Conservation (phyloP, 2,797 vertebrate genomes). For the Pipistrellus pygmaeus region DNA sequence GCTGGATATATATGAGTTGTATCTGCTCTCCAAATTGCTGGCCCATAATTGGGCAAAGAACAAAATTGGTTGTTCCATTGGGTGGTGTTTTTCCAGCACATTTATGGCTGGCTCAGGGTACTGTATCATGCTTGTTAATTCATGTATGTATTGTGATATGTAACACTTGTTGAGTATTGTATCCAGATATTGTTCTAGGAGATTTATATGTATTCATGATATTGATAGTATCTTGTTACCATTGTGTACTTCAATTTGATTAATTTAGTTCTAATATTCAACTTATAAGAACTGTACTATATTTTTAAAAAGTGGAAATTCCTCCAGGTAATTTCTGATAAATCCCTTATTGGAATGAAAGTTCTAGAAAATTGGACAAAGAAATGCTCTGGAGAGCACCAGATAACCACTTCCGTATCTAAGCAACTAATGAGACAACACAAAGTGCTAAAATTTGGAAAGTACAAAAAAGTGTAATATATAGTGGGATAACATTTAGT, state of each 20-base stretch:
- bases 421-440: background rate
- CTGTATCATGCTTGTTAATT: background rate
- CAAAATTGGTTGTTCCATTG: background rate
- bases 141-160: background rate
- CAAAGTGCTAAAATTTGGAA: background rate
- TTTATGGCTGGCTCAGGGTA: background rate
- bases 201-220: background rate
- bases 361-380: conserved; percentile 30
- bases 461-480: background rate
- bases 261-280: conserved; percentile 12
- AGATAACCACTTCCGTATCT: background rate
- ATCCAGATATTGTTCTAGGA: background rate
- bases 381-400: background rate
- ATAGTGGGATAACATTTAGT: background rate
- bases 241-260: background rate
- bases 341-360: background rate
- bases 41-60: background rate
- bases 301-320: background rate
- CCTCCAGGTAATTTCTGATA: conserved; percentile 4
- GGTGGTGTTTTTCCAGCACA: background rate
- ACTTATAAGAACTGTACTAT: background rate
- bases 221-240: conserved; percentile 9
- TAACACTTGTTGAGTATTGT: background rate
- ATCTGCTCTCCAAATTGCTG: background rate
- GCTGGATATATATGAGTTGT: background rate